Conservation (phyloP, 2,113 vertebrate species). For the Grantiella picta region DNA sequence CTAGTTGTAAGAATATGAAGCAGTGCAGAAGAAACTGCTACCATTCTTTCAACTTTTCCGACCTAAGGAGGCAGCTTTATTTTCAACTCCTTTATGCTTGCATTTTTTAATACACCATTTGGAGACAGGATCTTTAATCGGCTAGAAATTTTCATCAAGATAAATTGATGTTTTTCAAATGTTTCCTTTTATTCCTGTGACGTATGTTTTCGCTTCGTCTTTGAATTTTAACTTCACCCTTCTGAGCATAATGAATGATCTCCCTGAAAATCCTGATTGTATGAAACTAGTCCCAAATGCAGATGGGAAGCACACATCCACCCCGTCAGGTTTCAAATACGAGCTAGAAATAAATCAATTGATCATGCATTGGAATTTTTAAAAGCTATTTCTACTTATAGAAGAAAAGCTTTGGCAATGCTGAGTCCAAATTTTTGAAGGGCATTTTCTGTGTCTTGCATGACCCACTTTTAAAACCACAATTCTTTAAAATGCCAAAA, state of each 20-base stretch:
- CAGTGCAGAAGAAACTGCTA: background rate
- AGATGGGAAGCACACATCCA: background rate
- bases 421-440: background rate
- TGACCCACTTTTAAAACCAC: conserved; percentile 31
- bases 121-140: background rate
- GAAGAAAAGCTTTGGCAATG: background rate
- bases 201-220: background rate
- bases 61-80: background rate
- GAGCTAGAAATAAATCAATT: background rate
- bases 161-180: background rate
- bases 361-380: background rate
- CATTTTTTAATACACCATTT: background rate
- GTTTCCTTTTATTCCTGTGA: background rate
- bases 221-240: background rate
- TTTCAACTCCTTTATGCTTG: background rate
- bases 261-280: background rate
- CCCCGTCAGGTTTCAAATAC: background rate
- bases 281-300: background rate
- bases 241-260: background rate
- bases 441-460: background rate
- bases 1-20: background rate
- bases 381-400: background rate
- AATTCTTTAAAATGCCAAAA: background rate
- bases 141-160: background rate
- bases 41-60: background rate